These are phyloP conservation scores for Psix sp. DNA, from an alignment of 1,140 invertebrate genomes.

Conservation along the genomic window DNA sequence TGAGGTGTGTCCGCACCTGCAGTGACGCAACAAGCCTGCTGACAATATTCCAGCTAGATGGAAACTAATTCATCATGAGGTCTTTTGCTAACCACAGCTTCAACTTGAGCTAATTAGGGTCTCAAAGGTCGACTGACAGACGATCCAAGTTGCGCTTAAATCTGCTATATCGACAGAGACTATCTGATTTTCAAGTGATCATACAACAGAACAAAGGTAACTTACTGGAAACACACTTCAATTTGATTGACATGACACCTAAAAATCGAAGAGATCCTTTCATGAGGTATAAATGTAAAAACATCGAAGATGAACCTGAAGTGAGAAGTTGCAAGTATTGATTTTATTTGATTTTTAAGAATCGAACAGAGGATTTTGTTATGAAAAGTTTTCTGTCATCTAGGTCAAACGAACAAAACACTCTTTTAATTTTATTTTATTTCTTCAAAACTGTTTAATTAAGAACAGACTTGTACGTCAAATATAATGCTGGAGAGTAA, in stretches of 20 bases:
- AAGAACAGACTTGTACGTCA: background rate
- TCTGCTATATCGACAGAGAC: slow-evolving; percentile 31
- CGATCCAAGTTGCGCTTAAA: slow-evolving; percentile 14
- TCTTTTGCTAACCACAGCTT: slow-evolving; percentile 30
- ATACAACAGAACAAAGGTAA: slow-evolving; percentile 3
- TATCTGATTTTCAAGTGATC: slow-evolving; percentile 19
- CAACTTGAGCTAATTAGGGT: slow-evolving; percentile 31
- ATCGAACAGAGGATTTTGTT: too few relatives aligned
- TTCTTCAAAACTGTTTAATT: too few relatives aligned
- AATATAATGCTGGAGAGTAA: slow-evolving; percentile 34
- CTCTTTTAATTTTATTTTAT: too few relatives aligned
- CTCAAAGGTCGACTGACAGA: slow-evolving; percentile 29
- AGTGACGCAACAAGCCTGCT: slow-evolving; percentile 4
- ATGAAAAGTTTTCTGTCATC: too few relatives aligned
- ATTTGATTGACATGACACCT: too few relatives aligned
- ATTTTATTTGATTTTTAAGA: too few relatives aligned
- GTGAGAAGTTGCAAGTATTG: too few relatives aligned
- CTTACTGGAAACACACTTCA: background rate
- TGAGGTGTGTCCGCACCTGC: slow-evolving; percentile 19
- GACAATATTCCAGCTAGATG: slow-evolving; percentile 22
- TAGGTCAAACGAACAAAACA: too few relatives aligned
- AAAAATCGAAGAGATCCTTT: too few relatives aligned
- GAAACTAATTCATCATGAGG: slow-evolving; percentile 38
- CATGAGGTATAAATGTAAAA: too few relatives aligned
- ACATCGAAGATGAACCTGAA: too few relatives aligned